Evolutionary conservation across 2,113 vertebrate genomes (phyloP).

Genomic region (Corythornis vintsioides): DNA sequence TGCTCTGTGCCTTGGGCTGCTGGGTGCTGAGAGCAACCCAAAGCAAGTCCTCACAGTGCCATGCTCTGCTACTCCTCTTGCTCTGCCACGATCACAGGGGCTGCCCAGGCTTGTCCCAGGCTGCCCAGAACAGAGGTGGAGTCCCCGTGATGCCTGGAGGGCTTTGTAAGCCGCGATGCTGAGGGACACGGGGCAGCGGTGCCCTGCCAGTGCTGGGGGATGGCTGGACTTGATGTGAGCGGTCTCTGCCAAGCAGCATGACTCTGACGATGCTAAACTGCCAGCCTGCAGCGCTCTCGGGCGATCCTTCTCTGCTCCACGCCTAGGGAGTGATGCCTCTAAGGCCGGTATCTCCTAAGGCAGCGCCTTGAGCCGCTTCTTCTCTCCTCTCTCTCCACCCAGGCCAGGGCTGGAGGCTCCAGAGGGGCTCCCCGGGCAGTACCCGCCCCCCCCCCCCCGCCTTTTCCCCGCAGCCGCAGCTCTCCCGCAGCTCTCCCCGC

Average conservation of each 20-base stretch:
- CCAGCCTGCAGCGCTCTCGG: no score
- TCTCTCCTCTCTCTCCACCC: no score
- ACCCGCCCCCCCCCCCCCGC: background rate
- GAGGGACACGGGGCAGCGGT: background rate
- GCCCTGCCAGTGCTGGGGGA: background rate
- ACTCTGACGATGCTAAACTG: background rate
- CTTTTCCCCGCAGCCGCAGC: background rate
- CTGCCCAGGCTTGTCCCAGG: background rate
- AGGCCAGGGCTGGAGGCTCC: background rate
- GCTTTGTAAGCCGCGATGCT: background rate
- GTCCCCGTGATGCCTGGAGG: background rate
- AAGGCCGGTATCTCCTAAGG: fast-evolving
- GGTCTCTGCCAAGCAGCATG: background rate
- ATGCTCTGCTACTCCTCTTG: background rate
- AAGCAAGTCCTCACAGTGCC: fast-evolving
- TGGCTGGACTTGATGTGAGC: background rate
- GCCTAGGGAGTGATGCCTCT: background rate
- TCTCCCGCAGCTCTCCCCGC: background rate
- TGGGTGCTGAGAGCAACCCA: background rate
- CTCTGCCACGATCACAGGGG: background rate
- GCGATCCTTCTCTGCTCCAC: background rate
- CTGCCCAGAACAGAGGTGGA: background rate
- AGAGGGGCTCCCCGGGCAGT: background rate
- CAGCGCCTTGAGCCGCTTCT: fast-evolving
- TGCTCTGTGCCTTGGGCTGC: fast-evolving